phyloP scores from a whole-genome alignment of 2,888 invertebrate species.

The Scaptomyza polygonia region DNA sequence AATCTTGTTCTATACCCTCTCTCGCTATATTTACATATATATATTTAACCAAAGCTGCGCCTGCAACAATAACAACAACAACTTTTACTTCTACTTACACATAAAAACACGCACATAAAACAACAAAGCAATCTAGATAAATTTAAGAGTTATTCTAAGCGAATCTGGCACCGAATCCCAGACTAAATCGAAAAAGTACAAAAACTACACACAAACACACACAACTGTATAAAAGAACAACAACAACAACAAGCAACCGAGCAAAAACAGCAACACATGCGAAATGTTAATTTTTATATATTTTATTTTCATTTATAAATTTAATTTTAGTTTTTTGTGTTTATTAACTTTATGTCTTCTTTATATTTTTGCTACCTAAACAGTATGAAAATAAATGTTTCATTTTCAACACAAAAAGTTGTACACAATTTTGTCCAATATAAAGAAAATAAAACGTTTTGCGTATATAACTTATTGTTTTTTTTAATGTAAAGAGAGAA shows the following conservation, averaged over 20 bases:
- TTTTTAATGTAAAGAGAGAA: not conserved
- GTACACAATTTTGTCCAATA: conserved; percentile 8
- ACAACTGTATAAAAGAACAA: conserved; percentile 39
- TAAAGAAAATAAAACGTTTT: conserved; percentile 7
- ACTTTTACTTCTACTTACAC: conserved; percentile 18
- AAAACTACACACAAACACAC: conserved; percentile 27
- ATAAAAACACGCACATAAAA: conserved; percentile 30
- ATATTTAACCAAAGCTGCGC: conserved; percentile 55
- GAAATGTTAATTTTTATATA: conserved; percentile 21
- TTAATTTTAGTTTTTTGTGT: conserved; percentile 27
- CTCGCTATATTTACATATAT: conserved; percentile 12
- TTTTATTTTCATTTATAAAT: conserved; percentile 14
- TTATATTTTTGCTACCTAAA: conserved; percentile 2
- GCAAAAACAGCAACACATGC: conserved; percentile 19
- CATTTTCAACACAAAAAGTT: conserved; percentile 2
- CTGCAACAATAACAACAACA: conserved; percentile 63
- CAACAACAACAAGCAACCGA: conserved; percentile 13
- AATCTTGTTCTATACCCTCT: conserved; percentile 29
- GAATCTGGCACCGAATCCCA: conserved; percentile 43
- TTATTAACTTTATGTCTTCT: conserved; percentile 6
- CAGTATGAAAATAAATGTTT: not conserved
- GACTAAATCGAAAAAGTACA: conserved; percentile 31
- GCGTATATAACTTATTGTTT: conserved; percentile 26
- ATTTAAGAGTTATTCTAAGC: conserved; percentile 43
- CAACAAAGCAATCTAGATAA: conserved; percentile 21